phyloP scores from a whole-genome alignment of 1,140 invertebrate genomes.

The Cotesia vestalis region DNA sequence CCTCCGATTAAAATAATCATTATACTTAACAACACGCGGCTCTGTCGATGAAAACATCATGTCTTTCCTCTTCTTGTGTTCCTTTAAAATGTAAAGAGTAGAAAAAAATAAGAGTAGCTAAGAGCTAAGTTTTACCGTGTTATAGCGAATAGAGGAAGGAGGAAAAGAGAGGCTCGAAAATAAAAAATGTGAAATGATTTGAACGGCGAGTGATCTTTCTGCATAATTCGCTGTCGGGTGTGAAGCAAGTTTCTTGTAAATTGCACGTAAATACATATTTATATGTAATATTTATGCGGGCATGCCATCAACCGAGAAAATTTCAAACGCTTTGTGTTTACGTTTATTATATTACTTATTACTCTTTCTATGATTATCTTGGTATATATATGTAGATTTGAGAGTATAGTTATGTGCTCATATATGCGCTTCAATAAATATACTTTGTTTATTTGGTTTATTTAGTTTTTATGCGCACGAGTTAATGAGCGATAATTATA shows the following conservation, averaged over 20 bases:
- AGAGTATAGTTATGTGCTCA: no score
- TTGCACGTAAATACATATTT: slow-evolving; percentile 42
- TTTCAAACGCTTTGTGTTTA: slow-evolving; percentile 18
- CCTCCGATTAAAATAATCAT: slow-evolving; percentile 40
- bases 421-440: no score
- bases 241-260: slow-evolving; percentile 35
- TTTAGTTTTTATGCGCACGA: no score
- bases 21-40: slow-evolving; percentile 39
- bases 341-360: no score
- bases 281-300: slow-evolving; percentile 31
- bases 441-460: no score
- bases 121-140: background rate
- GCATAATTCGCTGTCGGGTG: slow-evolving; percentile 29
- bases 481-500: no score
- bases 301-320: slow-evolving; percentile 32
- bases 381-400: no score
- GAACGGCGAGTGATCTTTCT: slow-evolving; percentile 27
- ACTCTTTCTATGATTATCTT: no score
- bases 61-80: slow-evolving; percentile 25
- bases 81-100: slow-evolving; percentile 4
- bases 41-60: slow-evolving; percentile 43
- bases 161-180: background rate
- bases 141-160: background rate
- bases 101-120: background rate
- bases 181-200: slow-evolving; percentile 21